phyloP scores from a whole-genome alignment of 2,797 vertebrate genomes.

The Smutsia gigantea region DNA sequence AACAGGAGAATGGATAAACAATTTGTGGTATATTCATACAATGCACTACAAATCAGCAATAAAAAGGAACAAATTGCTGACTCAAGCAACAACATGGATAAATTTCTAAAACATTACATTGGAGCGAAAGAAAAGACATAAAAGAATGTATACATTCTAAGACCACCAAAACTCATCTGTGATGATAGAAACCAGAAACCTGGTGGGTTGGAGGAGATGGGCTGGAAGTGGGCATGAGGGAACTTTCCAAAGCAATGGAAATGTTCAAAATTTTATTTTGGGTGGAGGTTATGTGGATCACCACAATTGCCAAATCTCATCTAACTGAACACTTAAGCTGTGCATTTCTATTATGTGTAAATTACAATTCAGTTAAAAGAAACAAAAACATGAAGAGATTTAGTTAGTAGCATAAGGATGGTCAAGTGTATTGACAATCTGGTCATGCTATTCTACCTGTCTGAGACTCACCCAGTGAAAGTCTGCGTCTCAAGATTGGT shows the following conservation, averaged over 20 bases:
- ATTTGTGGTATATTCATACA: neutral
- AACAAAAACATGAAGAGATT: neutral
- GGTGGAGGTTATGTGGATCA: neutral
- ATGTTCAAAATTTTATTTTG: neutral
- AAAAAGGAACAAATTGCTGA: neutral
- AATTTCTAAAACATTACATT: neutral
- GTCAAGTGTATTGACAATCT: neutral
- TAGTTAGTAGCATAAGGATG: neutral
- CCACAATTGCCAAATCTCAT: neutral
- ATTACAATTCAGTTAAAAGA: neutral
- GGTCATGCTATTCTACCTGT: neutral
- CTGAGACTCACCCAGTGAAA: neutral
- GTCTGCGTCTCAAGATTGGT: neutral
- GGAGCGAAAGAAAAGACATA: neutral
- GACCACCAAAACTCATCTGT: neutral
- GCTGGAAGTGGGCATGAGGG: neutral
- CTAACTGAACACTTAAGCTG: neutral
- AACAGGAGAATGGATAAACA: neutral
- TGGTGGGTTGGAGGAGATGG: neutral
- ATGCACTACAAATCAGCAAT: neutral
- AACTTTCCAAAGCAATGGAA: neutral
- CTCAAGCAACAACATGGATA: neutral
- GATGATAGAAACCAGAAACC: slow-evolving; percentile 5
- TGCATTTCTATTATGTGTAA: slow-evolving; percentile 14
- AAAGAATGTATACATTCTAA: neutral